Conservation (phyloP, 2,797 vertebrate genomes). For the Gallirallus australis region DNA sequence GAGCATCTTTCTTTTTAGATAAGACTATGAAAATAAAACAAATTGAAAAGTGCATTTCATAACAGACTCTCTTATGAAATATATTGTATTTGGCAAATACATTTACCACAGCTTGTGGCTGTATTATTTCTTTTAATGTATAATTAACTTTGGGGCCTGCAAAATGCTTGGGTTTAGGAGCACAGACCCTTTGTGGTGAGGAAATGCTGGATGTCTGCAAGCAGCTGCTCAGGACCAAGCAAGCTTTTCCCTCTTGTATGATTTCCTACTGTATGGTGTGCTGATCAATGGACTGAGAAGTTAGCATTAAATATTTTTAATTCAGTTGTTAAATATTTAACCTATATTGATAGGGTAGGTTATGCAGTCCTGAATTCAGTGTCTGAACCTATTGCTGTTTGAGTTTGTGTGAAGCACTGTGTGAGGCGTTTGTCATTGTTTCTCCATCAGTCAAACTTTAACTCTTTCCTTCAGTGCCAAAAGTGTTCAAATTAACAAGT, state of each 20-base stretch:
- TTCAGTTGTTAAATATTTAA: not conserved
- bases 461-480: not conserved
- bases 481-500: not conserved
- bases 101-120: not conserved
- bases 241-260: not conserved
- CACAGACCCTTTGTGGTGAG: not conserved
- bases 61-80: not conserved
- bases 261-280: not conserved
- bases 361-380: not conserved
- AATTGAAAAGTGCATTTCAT: not conserved
- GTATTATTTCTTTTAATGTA: not conserved
- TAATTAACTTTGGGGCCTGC: not conserved
- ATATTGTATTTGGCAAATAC: not conserved
- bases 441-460: not conserved
- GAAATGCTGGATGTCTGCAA: not conserved
- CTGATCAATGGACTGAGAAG: not conserved
- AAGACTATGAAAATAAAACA: not conserved
- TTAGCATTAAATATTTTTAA: not conserved
- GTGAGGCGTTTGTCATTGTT: not conserved
- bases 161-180: not conserved
- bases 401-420: not conserved
- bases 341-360: not conserved
- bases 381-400: not conserved
- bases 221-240: not conserved
- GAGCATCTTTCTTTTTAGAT: not conserved